These are phyloP conservation scores for Zosterops pallidus DNA, from an alignment of 2,113 vertebrate species.

Conservation along the genomic window DNA sequence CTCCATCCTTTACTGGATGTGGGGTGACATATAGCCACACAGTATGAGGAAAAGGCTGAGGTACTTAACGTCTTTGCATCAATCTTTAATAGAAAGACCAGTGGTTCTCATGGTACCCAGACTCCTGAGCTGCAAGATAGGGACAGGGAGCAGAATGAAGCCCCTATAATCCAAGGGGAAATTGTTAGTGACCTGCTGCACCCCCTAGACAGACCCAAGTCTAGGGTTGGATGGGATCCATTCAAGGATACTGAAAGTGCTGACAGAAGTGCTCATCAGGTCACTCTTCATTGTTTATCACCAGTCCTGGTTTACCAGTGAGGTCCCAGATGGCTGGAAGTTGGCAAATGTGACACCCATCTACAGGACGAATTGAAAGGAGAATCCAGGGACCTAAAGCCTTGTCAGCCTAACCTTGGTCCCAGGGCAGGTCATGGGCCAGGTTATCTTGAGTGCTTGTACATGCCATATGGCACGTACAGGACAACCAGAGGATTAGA, in stretches of 20 bases:
- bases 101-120: neutral
- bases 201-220: neutral
- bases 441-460: neutral
- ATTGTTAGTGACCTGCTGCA: neutral
- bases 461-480: neutral
- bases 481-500: neutral
- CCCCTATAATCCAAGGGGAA: neutral
- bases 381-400: neutral
- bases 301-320: neutral
- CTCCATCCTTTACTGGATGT: neutral
- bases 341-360: neutral
- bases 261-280: neutral
- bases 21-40: neutral
- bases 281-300: neutral
- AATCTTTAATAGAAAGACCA: neutral
- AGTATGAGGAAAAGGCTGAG: neutral
- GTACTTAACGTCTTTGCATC: neutral
- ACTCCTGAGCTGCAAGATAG: neutral
- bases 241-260: neutral
- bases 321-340: neutral
- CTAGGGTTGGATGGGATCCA: neutral
- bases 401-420: neutral
- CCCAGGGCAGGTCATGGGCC: neutral
- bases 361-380: rapidly evolving
- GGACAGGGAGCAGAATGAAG: neutral